Evolutionary conservation across 2,888 invertebrate genomes (phyloP).

Genomic region (Acronicta alni): DNA sequence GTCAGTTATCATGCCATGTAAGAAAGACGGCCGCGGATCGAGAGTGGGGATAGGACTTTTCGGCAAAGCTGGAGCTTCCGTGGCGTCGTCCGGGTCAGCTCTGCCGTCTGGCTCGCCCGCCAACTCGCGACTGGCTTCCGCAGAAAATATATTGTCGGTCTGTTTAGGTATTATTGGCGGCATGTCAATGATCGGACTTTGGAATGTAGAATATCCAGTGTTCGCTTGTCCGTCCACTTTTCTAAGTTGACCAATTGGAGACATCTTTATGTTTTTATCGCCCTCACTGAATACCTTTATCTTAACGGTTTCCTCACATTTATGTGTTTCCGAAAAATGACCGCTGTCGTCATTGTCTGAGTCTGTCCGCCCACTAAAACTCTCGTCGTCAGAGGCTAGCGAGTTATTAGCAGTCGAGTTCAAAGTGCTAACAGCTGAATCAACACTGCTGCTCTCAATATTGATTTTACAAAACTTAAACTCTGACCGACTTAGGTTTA

Average conservation of each 20-base stretch:
- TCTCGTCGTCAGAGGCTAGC: conserved; percentile 86
- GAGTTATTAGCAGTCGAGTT: conserved; percentile 89
- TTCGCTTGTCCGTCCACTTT: conserved; percentile 83
- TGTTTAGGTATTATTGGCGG: conserved; percentile 83
- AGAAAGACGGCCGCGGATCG: conserved; percentile 91
- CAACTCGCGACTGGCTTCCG: conserved; percentile 92
- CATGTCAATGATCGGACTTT: conserved; percentile 85
- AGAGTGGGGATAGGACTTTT: conserved; percentile 91
- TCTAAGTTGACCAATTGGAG: conserved; percentile 81
- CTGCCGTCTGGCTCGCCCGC: conserved; percentile 96
- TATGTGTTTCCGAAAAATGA: conserved; percentile 84
- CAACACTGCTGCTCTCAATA: conserved; percentile 85
- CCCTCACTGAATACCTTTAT: conserved; percentile 85
- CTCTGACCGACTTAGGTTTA: conserved; percentile 88
- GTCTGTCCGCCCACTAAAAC: conserved; percentile 87
- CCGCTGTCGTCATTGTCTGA: conserved; percentile 90
- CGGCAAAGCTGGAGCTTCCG: conserved; percentile 92
- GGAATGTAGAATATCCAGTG: conserved; percentile 85
- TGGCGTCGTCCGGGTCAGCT: conserved; percentile 93
- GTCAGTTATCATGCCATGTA: conserved; percentile 91
- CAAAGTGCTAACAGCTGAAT: conserved; percentile 88
- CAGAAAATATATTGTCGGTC: conserved; percentile 81
- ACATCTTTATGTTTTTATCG: conserved; percentile 83
- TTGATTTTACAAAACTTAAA: conserved; percentile 88
- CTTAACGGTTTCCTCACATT: conserved; percentile 86